phyloP scores from a whole-genome alignment of 1,140 invertebrate species.

The Caerostris extrusa region DNA sequence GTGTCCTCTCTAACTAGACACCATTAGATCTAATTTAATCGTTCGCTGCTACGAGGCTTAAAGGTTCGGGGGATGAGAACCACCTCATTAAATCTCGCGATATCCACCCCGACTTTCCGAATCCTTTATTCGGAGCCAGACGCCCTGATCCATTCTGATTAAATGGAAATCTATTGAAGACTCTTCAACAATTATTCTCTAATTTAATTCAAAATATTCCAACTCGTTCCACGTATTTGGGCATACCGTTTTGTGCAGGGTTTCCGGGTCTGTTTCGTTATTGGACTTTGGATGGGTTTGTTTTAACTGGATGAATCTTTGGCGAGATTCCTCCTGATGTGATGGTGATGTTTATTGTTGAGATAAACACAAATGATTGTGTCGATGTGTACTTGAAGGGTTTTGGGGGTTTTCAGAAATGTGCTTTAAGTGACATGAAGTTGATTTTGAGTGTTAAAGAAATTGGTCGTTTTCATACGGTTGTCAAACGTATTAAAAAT shows the following conservation, averaged over 20 bases:
- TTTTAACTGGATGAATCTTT: background rate
- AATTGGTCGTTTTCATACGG: too few species aligned
- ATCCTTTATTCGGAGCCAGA: background rate
- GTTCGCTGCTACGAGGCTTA: background rate
- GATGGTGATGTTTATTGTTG: background rate
- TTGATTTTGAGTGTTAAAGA: too few species aligned
- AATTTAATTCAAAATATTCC: slow-evolving; percentile 28
- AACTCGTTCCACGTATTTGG: background rate
- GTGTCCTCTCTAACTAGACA: background rate
- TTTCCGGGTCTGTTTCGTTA: background rate
- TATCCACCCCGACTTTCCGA: background rate
- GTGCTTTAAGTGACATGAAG: too few species aligned
- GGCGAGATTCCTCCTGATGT: background rate
- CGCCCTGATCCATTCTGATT: slow-evolving; percentile 3
- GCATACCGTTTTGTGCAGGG: background rate
- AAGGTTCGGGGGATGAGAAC: background rate
- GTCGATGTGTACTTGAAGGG: too few species aligned
- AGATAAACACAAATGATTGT: background rate
- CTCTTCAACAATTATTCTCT: background rate
- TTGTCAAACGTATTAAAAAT: too few species aligned
- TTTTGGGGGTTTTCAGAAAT: too few species aligned
- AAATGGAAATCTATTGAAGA: slow-evolving; percentile 39
- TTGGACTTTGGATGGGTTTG: background rate
- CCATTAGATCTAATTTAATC: slow-evolving; percentile 43
- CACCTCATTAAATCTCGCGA: slow-evolving; percentile 12